These are phyloP conservation scores for Beris morrisii DNA, from an alignment of 2,888 invertebrate genomes.

Conservation along the genomic window DNA sequence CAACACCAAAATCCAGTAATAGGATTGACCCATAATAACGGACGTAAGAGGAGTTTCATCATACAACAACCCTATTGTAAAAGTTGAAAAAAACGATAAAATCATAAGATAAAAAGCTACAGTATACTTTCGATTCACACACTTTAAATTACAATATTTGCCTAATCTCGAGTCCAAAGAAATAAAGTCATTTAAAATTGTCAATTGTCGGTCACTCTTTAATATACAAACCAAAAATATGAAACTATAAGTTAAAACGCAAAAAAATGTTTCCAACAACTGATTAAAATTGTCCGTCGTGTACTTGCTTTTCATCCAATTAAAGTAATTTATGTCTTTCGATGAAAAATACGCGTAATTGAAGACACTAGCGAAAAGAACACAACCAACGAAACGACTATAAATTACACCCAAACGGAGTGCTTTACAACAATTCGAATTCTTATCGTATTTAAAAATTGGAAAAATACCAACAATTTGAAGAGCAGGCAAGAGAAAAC, in stretches of 20 bases:
- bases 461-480: too few species aligned
- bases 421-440: too few species aligned
- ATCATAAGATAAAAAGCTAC: not conserved
- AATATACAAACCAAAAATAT: constrained; percentile 1
- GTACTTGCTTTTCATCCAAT: too few species aligned
- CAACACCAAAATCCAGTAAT: not conserved
- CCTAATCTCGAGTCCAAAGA: not conserved
- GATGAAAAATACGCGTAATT: too few species aligned
- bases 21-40: not conserved
- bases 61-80: too few species aligned
- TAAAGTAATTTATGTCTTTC: too few species aligned
- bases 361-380: too few species aligned
- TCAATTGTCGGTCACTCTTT: not conserved
- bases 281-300: not conserved
- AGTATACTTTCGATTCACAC: not conserved
- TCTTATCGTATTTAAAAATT: too few species aligned
- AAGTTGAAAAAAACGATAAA: not conserved
- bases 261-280: not conserved
- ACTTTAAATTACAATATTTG: not conserved
- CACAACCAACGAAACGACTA: too few species aligned
- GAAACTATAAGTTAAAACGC: constrained; percentile 1
- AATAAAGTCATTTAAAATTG: constrained; percentile 5
- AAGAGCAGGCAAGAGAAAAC: too few species aligned
- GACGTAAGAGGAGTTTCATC: too few species aligned
- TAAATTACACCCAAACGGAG: too few species aligned